These are phyloP conservation scores for Tachystola acroxantha DNA, from an alignment of 2,888 invertebrate genomes.

Conservation along the genomic window DNA sequence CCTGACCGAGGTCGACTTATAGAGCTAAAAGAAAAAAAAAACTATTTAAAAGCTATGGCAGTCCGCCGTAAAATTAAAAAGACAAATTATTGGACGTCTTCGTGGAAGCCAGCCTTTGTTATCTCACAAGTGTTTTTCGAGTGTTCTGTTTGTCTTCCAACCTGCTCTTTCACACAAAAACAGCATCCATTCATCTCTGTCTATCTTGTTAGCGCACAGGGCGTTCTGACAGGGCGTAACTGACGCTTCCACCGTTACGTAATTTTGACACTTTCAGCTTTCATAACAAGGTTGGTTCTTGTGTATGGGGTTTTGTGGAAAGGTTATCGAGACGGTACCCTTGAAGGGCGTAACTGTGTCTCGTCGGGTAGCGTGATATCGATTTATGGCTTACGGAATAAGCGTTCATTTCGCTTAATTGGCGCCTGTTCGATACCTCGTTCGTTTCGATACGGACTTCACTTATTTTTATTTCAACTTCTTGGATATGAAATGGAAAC, in stretches of 20 bases:
- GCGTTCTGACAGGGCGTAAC: slow-evolving; percentile 73
- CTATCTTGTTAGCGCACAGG: slow-evolving; percentile 67
- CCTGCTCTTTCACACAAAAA: slow-evolving; percentile 44
- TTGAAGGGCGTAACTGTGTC: slow-evolving; percentile 68
- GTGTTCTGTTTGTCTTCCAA: slow-evolving; percentile 66
- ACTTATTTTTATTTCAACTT: slow-evolving; percentile 42
- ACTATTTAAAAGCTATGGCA: slow-evolving; percentile 69
- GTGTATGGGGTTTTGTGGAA: slow-evolving; percentile 48
- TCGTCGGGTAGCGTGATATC: slow-evolving; percentile 58
- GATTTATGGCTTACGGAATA: slow-evolving; percentile 68
- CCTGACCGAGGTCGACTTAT: slow-evolving; percentile 55
- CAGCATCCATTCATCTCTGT: slow-evolving; percentile 54
- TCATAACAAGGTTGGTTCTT: slow-evolving; percentile 73
- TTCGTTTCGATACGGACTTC: slow-evolving; percentile 53
- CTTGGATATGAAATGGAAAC: slow-evolving; percentile 31
- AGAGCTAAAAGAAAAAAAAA: slow-evolving; percentile 48
- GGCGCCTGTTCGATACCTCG: slow-evolving; percentile 59
- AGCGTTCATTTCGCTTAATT: slow-evolving; percentile 73
- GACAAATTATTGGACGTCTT: slow-evolving; percentile 78
- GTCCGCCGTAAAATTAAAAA: slow-evolving; percentile 77
- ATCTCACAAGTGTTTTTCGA: slow-evolving; percentile 78
- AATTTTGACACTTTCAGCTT: slow-evolving; percentile 73
- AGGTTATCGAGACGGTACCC: slow-evolving; percentile 52
- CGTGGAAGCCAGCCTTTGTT: slow-evolving; percentile 76
- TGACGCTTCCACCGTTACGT: slow-evolving; percentile 69